Conservation (phyloP, 2,797 vertebrate genomes). For the Tinamus major region DNA sequence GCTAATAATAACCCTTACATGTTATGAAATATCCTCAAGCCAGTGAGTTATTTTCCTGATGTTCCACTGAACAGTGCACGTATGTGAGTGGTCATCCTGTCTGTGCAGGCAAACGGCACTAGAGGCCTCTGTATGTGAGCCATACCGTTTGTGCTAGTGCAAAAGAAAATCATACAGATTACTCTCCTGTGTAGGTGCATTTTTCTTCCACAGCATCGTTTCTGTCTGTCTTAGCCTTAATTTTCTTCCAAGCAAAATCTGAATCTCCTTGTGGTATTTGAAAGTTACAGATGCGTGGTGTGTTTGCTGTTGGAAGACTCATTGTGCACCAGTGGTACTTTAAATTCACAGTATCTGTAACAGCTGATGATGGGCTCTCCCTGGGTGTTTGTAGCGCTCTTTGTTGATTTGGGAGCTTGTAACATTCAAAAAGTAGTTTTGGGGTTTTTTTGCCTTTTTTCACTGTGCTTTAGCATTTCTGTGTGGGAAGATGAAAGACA, state of each 20-base stretch:
- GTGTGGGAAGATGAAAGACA: neutral
- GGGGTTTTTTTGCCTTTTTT: neutral
- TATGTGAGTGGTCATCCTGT: neutral
- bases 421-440: constrained; percentile 41
- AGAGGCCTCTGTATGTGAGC: fast-evolving
- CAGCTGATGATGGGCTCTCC: constrained; percentile 49
- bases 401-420: constrained; percentile 55
- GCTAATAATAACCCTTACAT: neutral
- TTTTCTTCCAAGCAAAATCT: neutral
- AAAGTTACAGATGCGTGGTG: constrained; percentile 26
- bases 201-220: neutral
- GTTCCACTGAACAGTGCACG: neutral
- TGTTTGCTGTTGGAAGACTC: constrained; percentile 24
- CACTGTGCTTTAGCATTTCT: neutral
- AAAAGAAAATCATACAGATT: neutral
- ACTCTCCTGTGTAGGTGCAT: neutral
- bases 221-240: neutral
- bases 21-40: neutral
- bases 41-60: neutral
- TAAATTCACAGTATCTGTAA: constrained; percentile 56
- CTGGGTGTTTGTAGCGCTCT: constrained; percentile 35
- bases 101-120: neutral
- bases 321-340: constrained; percentile 10
- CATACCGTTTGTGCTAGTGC: neutral
- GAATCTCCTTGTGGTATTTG: neutral